These are phyloP conservation scores for Gobiocypris rarus DNA, from an alignment of 2,113 vertebrate species.

Conservation along the genomic window DNA sequence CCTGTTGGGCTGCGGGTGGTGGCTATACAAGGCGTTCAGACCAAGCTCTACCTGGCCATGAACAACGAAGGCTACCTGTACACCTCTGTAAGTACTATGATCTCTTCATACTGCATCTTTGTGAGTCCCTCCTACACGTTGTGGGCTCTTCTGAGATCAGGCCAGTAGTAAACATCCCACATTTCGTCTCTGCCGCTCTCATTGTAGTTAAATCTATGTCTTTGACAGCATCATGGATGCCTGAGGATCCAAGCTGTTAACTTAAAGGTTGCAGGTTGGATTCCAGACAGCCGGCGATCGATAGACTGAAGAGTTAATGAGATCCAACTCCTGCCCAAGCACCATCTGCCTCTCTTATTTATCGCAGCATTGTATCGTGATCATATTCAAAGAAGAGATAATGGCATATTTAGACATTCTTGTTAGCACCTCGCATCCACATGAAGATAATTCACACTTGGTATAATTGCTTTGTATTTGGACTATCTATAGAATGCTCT, in stretches of 20 bases:
- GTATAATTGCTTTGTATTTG: conserved; percentile 15
- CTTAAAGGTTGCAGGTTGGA: conserved; percentile 40
- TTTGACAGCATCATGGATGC: conserved; percentile 25
- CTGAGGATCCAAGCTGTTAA: conserved; percentile 32
- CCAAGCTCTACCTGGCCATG: conserved; percentile 97
- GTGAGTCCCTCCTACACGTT: conserved; percentile 17
- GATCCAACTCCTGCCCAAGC: conserved; percentile 41
- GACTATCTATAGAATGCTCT: conserved; percentile 29
- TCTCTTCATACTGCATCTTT: not conserved
- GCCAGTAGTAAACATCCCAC: conserved; percentile 25
- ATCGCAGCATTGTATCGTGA: not conserved
- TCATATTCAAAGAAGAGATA: conserved; percentile 7
- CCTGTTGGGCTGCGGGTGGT: conserved; percentile 98
- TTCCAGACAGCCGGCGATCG: conserved; percentile 26
- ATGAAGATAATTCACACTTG: conserved; percentile 32
- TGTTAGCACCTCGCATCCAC: conserved; percentile 24
- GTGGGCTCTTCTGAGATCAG: conserved; percentile 26
- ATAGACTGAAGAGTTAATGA: conserved; percentile 37
- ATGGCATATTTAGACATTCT: conserved; percentile 28
- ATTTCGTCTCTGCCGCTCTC: not conserved
- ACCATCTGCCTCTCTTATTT: conserved; percentile 26
- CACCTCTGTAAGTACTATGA: conserved; percentile 87
- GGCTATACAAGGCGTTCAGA: conserved; percentile 99
- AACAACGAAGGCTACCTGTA: conserved; percentile 98
- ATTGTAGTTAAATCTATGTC: conserved; percentile 14